Base-by-base conservation (phyloP, 37 sponge, comb jelly and placozoan species). In the Cliona cf. orientalis region DNA sequence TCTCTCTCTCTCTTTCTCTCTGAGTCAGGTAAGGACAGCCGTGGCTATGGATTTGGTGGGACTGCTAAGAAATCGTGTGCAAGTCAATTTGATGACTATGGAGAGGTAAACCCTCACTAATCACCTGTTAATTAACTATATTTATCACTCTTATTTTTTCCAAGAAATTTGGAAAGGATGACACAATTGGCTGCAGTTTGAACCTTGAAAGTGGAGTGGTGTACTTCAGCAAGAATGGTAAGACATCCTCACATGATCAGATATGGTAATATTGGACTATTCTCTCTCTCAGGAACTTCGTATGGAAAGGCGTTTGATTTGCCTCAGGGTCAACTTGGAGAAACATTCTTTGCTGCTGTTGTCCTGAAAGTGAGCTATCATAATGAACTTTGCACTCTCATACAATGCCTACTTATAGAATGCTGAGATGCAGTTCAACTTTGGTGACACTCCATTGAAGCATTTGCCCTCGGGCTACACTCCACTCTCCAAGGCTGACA, bases 41-140 rank as follows among this genome's bases (percentile, higher is more conserved):
- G 66, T 83, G 93, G 98, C 12, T 97, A 92, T 90, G 98, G 98
- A 0, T 97, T 93, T 81, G 98, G 98, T 26, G 98, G 98, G 21
- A 97, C 98, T 12, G 98, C 94, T 4, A 97, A 97, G 88, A 97
- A 97, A 71, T 95, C 95, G 0, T 73, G 37, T 33, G 34, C 58
- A 40, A 78, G 91, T 41, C 93, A 92, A 69, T 97, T 97, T 89
- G 98, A 97, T 71, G 80, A 81, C 34, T 97, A 95, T 87, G 98
- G 98, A 61, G 91, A 96, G 85, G 91, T 93, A 19, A 46, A 79
- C n/a, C n/a, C n/a, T n/a, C n/a, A n/a, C 1, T 22, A 69, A 19
- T 23, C 2, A 19, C 28, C n/a, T 72, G 49, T 46, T 14, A 29
- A 14, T 46, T 72, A 36, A 9, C 25, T 69, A 39, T 29, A 21